phyloP scores from a whole-genome alignment of 2,888 invertebrate species.

The Girardia tigrina region DNA sequence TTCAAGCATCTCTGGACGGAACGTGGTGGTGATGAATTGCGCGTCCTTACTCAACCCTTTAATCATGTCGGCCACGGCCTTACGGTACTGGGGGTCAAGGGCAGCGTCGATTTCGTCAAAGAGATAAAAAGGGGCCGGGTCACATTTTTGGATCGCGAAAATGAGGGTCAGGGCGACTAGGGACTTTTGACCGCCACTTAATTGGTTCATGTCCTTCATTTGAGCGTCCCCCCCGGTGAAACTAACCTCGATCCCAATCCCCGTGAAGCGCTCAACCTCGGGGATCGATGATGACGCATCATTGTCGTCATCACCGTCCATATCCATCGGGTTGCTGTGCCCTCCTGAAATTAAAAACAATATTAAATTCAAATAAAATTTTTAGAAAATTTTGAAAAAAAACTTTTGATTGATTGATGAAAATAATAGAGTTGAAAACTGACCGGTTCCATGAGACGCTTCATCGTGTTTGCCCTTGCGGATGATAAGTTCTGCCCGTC shows the following conservation, averaged over 20 bases:
- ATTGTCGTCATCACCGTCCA: slow-evolving; percentile 34
- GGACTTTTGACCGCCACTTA: slow-evolving; percentile 97
- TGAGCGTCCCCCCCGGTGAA: slow-evolving; percentile 36
- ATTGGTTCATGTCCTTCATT: slow-evolving; percentile 78
- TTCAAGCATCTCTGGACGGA: slow-evolving; percentile 83
- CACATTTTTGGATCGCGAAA: slow-evolving; percentile 98
- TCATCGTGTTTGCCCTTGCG: slow-evolving; percentile 52
- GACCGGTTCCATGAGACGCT: neutral
- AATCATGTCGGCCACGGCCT: slow-evolving; percentile 86
- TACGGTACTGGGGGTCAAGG: slow-evolving; percentile 84
- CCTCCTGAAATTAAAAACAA: too few relatives aligned
- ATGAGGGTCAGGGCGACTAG: slow-evolving; percentile 89
- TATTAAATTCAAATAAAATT: too few relatives aligned
- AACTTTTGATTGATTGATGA: too few relatives aligned
- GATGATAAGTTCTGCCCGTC: slow-evolving; percentile 80
- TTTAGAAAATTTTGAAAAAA: too few relatives aligned
- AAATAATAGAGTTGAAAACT: too few relatives aligned
- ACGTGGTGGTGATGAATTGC: slow-evolving; percentile 97
- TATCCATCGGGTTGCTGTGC: too few relatives aligned
- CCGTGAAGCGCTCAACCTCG: slow-evolving; percentile 62
- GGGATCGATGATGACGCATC: slow-evolving; percentile 40
- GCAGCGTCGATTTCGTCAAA: slow-evolving; percentile 99
- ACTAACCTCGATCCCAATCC: slow-evolving; percentile 64
- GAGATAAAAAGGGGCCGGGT: slow-evolving; percentile 96
- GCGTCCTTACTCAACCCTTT: slow-evolving; percentile 82